Conservation (phyloP, 2,888 invertebrate genomes). For the Bugula neritina region DNA sequence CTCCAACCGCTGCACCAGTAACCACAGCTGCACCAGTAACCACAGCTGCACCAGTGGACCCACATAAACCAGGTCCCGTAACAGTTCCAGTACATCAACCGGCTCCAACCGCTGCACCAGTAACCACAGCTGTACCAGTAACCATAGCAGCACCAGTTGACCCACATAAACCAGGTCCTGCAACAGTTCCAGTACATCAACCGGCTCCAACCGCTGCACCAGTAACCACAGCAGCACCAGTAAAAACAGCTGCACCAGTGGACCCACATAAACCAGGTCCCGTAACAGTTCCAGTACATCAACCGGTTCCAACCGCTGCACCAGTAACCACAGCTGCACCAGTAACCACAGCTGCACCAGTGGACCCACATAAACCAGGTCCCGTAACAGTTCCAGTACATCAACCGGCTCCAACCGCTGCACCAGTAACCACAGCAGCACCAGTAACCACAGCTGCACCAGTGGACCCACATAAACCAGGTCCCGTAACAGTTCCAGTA, state of each 20-base stretch:
- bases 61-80: no score
- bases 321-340: background rate
- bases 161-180: background rate
- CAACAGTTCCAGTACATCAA: background rate
- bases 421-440: background rate
- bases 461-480: background rate
- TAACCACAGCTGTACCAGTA: background rate
- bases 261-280: no score
- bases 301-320: background rate
- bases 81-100: background rate
- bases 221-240: background rate
- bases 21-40: background rate
- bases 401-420: background rate
- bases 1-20: background rate
- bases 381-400: background rate
- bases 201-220: background rate
- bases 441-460: background rate
- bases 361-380: background rate
- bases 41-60: background rate
- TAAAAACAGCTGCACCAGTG: background rate
- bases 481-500: background rate
- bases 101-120: background rate
- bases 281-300: background rate
- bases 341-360: background rate
- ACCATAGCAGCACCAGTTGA: background rate